These are phyloP conservation scores for Acanthurus tractus DNA, from an alignment of 2,797 vertebrate species.

Conservation along the genomic window DNA sequence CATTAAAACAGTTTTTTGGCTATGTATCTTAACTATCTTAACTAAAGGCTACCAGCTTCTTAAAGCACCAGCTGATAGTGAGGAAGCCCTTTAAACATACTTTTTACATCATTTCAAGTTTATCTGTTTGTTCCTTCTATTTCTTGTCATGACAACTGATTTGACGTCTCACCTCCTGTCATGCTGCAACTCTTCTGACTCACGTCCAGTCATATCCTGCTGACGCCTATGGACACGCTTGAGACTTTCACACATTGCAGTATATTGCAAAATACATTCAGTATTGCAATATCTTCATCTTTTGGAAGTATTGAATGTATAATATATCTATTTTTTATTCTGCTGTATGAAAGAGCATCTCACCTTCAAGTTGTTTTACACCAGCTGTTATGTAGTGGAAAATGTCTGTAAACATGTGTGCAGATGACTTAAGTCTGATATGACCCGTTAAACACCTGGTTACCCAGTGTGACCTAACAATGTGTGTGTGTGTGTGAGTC, in stretches of 20 bases:
- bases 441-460: slow-evolving; percentile 44
- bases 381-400: neutral
- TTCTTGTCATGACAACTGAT: slow-evolving; percentile 34
- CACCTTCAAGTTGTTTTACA: neutral
- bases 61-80: too few relatives aligned
- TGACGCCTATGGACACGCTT: slow-evolving; percentile 21
- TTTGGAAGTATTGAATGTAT: neutral
- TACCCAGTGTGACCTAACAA: slow-evolving; percentile 13
- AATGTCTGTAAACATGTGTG: slow-evolving; percentile 3
- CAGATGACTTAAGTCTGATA: slow-evolving; percentile 24
- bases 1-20: too few relatives aligned
- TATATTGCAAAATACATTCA: slow-evolving; percentile 26
- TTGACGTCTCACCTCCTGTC: slow-evolving; percentile 1
- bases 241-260: slow-evolving; percentile 15
- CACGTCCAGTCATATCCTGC: slow-evolving; percentile 61
- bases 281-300: neutral
- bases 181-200: slow-evolving; percentile 50
- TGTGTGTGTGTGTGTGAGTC: neutral
- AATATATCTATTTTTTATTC: neutral
- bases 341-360: neutral
- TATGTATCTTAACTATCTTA: too few relatives aligned
- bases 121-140: slow-evolving; percentile 15
- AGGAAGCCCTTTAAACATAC: neutral
- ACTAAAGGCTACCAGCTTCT: too few relatives aligned
- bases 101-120: neutral